Percentiles rank a stretch among this genome's conserved stretches.
These are phyloP conservation scores for Chironomus striatipennis DNA, from an alignment of 1,140 invertebrate species.

Conservation along the genomic window DNA sequence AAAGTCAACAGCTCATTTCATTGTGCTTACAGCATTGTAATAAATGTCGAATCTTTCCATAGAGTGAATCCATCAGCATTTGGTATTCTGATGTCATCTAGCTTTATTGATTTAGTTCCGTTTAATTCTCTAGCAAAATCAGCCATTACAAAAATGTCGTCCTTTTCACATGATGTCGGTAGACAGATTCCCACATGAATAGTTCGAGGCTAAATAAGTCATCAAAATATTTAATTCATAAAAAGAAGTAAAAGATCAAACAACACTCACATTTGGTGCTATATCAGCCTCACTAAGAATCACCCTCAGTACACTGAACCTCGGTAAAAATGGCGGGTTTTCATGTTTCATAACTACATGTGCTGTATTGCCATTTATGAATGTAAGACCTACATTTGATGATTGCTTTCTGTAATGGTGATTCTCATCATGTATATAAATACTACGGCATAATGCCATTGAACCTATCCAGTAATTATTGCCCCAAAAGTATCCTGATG, in stretches of 20 bases:
- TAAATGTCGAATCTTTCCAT: slow-evolving; percentile 58
- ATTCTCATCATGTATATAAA: slow-evolving; percentile 42
- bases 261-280: slow-evolving; percentile 41
- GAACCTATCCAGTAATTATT: slow-evolving; percentile 76
- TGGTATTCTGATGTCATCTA: slow-evolving; percentile 54
- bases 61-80: slow-evolving; percentile 56
- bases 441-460: slow-evolving; percentile 59
- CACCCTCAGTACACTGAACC: slow-evolving; percentile 51
- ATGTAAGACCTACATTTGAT: slow-evolving; percentile 32
- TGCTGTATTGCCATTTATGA: slow-evolving; percentile 35
- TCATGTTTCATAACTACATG: slow-evolving; percentile 32
- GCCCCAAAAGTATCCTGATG: slow-evolving; percentile 71
- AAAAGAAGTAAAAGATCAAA: background rate
- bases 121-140: slow-evolving; percentile 44
- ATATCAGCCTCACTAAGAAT: slow-evolving; percentile 42
- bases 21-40: slow-evolving; percentile 54
- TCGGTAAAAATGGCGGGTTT: slow-evolving; percentile 47
- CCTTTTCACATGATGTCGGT: slow-evolving; percentile 53
- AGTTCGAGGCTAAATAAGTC: slow-evolving; percentile 43
- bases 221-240: background rate
- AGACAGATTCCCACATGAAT: slow-evolving; percentile 65
- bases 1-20: too few species aligned
- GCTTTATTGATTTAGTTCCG: slow-evolving; percentile 38
- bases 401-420: slow-evolving; percentile 30
- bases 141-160: slow-evolving; percentile 51